phyloP scores from a whole-genome alignment of 1,140 invertebrate species.

The Brachionus asplanchnoidis region DNA sequence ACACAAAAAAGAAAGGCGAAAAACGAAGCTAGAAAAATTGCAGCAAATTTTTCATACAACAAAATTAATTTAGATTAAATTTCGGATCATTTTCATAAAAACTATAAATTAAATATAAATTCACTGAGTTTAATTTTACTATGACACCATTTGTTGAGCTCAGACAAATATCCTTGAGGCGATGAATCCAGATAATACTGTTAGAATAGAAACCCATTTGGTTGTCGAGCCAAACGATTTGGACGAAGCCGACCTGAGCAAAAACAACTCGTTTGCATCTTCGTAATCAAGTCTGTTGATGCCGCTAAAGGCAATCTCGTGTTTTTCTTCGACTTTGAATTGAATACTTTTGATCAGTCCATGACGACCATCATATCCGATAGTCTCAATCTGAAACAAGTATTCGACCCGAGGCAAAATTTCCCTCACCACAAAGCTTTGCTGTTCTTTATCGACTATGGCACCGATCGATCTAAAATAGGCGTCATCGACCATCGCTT shows the following conservation, averaged over 20 bases:
- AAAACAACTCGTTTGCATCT: not conserved
- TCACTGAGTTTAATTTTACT: slow-evolving; percentile 21
- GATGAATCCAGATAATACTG: not conserved
- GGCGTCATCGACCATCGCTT: not conserved
- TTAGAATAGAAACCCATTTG: not conserved
- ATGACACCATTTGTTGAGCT: not conserved
- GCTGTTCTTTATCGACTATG: not conserved
- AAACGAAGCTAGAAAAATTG: not conserved
- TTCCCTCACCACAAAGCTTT: not conserved
- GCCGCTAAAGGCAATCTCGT: not conserved
- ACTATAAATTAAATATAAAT: not conserved
- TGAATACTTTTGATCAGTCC: not conserved
- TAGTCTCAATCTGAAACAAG: slow-evolving; percentile 9
- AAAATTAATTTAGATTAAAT: slow-evolving; percentile 31
- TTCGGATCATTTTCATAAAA: not conserved
- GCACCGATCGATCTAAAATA: slow-evolving; percentile 7
- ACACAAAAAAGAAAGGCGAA: not conserved
- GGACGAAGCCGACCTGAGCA: not conserved
- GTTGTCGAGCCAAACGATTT: not conserved
- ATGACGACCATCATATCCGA: not conserved
- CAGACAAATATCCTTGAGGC: not conserved
- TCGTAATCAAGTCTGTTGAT: slow-evolving; percentile 25
- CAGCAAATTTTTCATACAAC: not conserved
- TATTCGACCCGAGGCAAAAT: not conserved
- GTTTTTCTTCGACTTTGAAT: slow-evolving; percentile 5